Base-by-base conservation (phyloP, 1,140 invertebrate genomes). In the Octopus sinensis region DNA sequence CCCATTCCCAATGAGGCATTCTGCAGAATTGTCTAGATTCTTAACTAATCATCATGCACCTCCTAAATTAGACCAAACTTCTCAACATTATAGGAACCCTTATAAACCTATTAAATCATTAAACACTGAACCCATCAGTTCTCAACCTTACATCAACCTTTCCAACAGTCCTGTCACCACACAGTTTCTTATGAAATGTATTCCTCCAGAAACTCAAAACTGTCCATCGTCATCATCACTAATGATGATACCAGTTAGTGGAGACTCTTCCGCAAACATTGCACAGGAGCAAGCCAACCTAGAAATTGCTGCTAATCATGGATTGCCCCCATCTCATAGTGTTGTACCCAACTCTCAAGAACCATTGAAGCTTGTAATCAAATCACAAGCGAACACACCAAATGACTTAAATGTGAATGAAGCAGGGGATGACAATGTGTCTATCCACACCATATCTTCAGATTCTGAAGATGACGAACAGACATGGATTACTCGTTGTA, bases 361-460 rank as follows among this genome's bases (percentile, higher is more conserved):
- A 53, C 76, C 76, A 43, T 51, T 77, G 13, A 77, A 52, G 52
- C 76, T 52, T 77, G 43, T 52, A 51, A 77, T 43, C 17, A 77
- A 77, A 51, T 13, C 52, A 12, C 76, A 73, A 10, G n/a, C n/a
- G 4, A 6, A n/a, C 17, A 6, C 76, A 6, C 13, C 76, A 6
- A 9, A 30, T n/a, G 30, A 77, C 12, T 77, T 43, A 12, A 77
- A 77, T 53, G 30, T 51, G 13, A 17, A 77, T 10, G 7, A 52
- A 43, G 5, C 52, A 43, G 5, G 30, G 17, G 76, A 77, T 77
- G 76, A 77, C 52, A 53, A 77, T 13, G 52, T 77, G 52, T 77
- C 76, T 13, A 53, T 77, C 13, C 30, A 77, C 43, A 77, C 76
- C 76, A 52, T 77, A 13, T 77, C 76, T 77, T 77, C 76, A 23